These are phyloP conservation scores for Gnathonemus longibarbis DNA, from an alignment of 2,113 vertebrate species.

Conservation along the genomic window DNA sequence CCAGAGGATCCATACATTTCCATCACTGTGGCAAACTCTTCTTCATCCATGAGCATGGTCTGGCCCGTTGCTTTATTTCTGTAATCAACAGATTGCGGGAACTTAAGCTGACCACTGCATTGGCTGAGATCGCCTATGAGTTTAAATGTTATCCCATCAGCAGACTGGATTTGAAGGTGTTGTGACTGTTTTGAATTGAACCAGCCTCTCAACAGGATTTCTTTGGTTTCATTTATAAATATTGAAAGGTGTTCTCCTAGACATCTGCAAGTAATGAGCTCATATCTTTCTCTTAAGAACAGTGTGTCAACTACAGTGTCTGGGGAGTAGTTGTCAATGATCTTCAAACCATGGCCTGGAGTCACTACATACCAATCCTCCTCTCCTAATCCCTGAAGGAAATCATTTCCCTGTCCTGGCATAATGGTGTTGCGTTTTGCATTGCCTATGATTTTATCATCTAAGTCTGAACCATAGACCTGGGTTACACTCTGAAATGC, in stretches of 20 bases:
- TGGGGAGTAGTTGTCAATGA: conserved; percentile 42
- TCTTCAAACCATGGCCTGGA: conserved; percentile 36
- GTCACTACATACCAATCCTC: conserved; percentile 43
- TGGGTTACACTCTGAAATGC: not conserved
- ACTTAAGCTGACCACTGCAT: conserved; percentile 11
- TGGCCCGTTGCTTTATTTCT: not conserved
- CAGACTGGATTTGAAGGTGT: conserved; percentile 42
- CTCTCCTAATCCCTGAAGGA: conserved; percentile 37
- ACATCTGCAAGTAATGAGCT: not conserved
- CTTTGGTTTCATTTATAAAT: not conserved
- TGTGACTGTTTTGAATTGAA: conserved; percentile 33
- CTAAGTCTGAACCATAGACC: not conserved
- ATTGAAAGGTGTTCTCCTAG: not conserved
- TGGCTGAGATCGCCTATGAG: conserved; percentile 6
- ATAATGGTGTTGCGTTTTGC: not conserved
- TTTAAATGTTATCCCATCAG: conserved; percentile 41
- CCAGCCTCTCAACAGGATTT: conserved; percentile 35
- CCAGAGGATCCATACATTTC: not conserved
- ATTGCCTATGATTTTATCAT: not conserved
- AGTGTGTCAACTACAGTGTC: conserved; percentile 30
- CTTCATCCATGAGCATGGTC: not conserved
- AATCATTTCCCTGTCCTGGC: conserved; percentile 24
- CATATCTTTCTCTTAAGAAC: not conserved
- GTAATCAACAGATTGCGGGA: not conserved
- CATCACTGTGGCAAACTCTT: not conserved